Percentiles rank a stretch among this genome's conserved stretches.
phyloP scores from a whole-genome alignment of 2,797 vertebrate genomes.

The Myripristis murdjan region DNA sequence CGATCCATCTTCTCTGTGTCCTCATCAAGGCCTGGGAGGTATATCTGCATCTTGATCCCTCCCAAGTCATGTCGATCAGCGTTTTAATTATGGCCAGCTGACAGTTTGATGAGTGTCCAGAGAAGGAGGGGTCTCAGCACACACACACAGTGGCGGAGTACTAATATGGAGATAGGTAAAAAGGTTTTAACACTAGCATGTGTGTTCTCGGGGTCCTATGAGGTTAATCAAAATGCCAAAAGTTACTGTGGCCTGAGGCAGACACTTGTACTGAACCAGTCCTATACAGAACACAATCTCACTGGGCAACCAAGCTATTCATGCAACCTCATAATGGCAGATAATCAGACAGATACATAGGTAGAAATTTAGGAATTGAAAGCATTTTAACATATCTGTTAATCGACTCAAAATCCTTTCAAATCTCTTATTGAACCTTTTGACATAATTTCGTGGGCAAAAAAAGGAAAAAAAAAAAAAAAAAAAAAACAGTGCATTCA shows the following conservation, averaged over 20 bases:
- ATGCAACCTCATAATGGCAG: conserved; percentile 28
- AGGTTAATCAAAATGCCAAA: conserved; percentile 79
- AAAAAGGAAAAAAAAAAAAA: no score
- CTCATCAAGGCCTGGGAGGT: conserved; percentile 10
- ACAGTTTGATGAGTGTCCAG: conserved; percentile 79
- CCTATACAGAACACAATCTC: conserved; percentile 45
- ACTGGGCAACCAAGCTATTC: conserved; percentile 53
- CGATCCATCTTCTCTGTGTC: background rate
- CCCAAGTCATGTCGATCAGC: conserved; percentile 35
- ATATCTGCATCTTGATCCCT: conserved; percentile 32
- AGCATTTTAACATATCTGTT: no score
- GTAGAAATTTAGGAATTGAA: no score
- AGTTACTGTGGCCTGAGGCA: conserved; percentile 56
- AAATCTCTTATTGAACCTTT: no score
- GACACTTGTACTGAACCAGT: conserved; percentile 54
- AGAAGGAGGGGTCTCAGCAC: conserved; percentile 28
- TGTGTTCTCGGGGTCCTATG: conserved; percentile 21
- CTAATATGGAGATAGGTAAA: conserved; percentile 20
- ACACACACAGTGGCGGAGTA: conserved; percentile 30
- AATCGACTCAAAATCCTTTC: no score
- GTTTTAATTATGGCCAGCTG: conserved; percentile 82
- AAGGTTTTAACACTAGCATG: conserved; percentile 33
- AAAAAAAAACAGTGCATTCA: no score
- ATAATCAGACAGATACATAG: no score
- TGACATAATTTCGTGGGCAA: no score